Base-by-base conservation (phyloP, 2,797 vertebrate genomes). In the Lates japonicus region DNA sequence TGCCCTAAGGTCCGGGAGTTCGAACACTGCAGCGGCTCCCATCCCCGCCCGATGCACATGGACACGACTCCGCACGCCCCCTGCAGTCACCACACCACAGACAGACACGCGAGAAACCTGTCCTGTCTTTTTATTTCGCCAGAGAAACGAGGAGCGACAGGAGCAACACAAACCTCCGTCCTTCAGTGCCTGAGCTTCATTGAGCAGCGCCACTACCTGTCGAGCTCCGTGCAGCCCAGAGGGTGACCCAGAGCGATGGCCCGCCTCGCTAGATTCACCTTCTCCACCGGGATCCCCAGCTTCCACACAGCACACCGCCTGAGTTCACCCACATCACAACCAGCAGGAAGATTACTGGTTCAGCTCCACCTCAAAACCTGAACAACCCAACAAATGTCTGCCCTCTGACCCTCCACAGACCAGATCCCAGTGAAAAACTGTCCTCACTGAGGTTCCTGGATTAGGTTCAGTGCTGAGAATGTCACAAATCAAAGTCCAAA, bases 191-290 rank as follows among this genome's bases (percentile, higher is more conserved):
- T 94, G 19, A 99, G 93, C 76, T 98, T 98, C 97, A 0, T 96
- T 92, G 37, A 99, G 97, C 88, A 99, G 80, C 4, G 98, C 98
- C 90, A 99, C 93, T 0, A 98, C 96, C 91, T 98, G 98, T 0
- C 97, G 95, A 0, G 97, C 80, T 0, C 92, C 92, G 92, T 93
- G 85, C 97, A 99, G 87, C 98, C 98, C 91, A 99, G 92, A 0
- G 98, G 98, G 72, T 99, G 98, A 2, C 98, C 98, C 88, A 98
- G 88, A 0, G 98, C 98, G 66, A 99, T 97, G 19, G 97, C 97
- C 97, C 97, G 0, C 98, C n/a, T n/a, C 98, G 7, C 97, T 95
- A 0, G 98, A 77, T 99, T 93, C 70, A 92, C 91, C 81, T 90
- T 98, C 90, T 97, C 96, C 55, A 84, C 10, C 0, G 97, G 97